Evolutionary conservation across 2,113 vertebrate genomes (phyloP), one percentile per base, ranked within the genome.

Genomic region (Holacanthus passer): DNA sequence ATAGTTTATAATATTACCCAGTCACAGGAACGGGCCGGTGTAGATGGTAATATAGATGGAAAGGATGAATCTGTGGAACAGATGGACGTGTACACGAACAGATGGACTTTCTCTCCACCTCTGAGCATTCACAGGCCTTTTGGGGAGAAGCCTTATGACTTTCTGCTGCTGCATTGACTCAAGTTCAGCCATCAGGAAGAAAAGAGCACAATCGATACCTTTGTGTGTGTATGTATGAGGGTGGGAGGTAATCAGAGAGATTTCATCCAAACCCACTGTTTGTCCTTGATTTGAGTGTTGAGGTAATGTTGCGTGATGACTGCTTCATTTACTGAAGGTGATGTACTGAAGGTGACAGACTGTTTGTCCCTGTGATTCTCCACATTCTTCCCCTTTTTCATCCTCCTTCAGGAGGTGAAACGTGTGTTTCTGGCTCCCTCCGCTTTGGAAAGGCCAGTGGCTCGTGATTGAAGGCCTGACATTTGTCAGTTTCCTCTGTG

Each of bases 21-120:
- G 27, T 62, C 50, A 31, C 3, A 66, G 72, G 69, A 77, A 7
- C 35, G 64, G 74, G 56, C 39, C 12, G 3, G n/a, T 27, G 79
- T 85, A 13, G 73, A 86, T 52, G 65, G 6, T 82, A 74, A 82
- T 85, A 86, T 59, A 16, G 75, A 82, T 24, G 60, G 69, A 90
- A 60, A 67, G 82, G 82, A 62, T 59, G 84, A 73, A 62, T 76
- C 48, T 73, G 86, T 67, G 53, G 81, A 93, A 66, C 89, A 91
- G 90, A 92, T 89, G 90, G 90, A 82, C 27, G 20, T 52, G 85
- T 68, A 47, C 58, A 52, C 11, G 75, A 87, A 79, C 89, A 90
- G 89, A 92, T 91, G 91, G 91, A 88, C 77, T 66, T 70, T 24
- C 73, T 64, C 77, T 88, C 87, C 76, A 84, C 87, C 83, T 87